Conservation (phyloP, 2,797 vertebrate species). For the Trachurus trachurus region DNA sequence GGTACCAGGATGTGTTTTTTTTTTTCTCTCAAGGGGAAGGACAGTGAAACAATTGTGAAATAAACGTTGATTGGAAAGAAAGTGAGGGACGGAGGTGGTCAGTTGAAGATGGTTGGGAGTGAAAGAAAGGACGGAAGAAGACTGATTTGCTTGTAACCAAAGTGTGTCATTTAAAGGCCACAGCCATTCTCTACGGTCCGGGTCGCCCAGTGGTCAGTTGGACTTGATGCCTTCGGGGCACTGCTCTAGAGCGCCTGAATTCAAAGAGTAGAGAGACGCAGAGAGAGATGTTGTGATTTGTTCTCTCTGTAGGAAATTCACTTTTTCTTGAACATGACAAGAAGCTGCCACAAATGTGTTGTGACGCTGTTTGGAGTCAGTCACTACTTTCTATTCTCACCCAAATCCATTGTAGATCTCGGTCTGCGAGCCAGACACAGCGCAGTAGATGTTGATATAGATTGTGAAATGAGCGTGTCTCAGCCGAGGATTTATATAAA, state of each 20-base stretch:
- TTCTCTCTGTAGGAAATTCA: neutral
- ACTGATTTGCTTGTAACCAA: constrained; percentile 8
- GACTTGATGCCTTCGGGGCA: constrained; percentile 39
- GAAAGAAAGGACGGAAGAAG: constrained; percentile 6
- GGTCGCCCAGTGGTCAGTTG: constrained; percentile 29
- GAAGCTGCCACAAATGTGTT: neutral
- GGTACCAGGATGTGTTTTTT: constrained; percentile 9
- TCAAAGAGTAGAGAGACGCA: neutral
- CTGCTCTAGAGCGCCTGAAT: constrained; percentile 13
- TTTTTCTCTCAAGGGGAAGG: neutral
- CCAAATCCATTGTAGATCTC: neutral
- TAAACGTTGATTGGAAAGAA: neutral
- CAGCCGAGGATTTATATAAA: neutral
- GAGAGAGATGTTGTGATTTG: neutral
- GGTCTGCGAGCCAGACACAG: neutral
- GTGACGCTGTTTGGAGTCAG: neutral
- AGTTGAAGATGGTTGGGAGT: constrained; percentile 2
- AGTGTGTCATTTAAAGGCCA: constrained; percentile 27
- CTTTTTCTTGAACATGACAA: neutral
- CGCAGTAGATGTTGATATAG: neutral
- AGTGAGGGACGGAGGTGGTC: neutral
- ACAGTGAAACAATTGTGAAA: constrained; percentile 1
- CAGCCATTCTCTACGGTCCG: neutral
- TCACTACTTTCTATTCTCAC: neutral
- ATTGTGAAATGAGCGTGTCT: neutral